phyloP scores from a whole-genome alignment of 1,140 invertebrate genomes.

The Heterodera schachtii region DNA sequence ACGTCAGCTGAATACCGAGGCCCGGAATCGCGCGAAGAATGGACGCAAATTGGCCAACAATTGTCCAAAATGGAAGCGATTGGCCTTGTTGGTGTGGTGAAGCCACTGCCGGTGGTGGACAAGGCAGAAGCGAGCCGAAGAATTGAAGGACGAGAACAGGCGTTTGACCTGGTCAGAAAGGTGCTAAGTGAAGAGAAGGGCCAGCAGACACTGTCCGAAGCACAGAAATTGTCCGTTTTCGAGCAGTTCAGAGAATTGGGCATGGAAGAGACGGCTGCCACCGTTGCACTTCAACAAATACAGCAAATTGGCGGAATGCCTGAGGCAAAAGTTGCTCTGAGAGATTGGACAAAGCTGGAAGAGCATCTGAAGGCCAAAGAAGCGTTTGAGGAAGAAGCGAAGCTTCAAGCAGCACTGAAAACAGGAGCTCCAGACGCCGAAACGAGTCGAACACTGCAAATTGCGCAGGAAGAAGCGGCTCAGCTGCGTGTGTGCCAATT shows the following conservation, averaged over 20 bases:
- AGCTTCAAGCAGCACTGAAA: not conserved
- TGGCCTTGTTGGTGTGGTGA: no score
- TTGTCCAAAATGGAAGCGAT: no score
- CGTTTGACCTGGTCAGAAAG: no score
- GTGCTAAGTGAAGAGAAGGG: not conserved
- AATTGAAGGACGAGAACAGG: no score
- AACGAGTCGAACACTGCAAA: not conserved
- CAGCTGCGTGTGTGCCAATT: not conserved
- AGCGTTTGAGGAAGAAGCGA: not conserved
- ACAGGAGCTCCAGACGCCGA: not conserved
- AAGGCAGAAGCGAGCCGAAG: not conserved
- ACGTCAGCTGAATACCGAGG: no score
- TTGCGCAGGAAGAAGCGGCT: not conserved
- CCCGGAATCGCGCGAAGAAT: not conserved
- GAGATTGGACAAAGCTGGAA: constrained; percentile 6
- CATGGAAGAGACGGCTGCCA: not conserved
- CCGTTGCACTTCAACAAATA: not conserved
- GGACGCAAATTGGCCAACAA: not conserved
- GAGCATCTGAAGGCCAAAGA: constrained; percentile 4
- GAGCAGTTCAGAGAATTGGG: constrained; percentile 7
- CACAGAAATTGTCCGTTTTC: not conserved
- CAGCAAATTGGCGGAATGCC: constrained; percentile 10
- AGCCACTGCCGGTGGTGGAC: not conserved
- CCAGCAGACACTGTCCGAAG: not conserved
- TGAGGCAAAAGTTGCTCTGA: constrained; percentile 6